phyloP scores from a whole-genome alignment of 92 coral and sea anemone species.

The Palythoa heliodiscus region DNA sequence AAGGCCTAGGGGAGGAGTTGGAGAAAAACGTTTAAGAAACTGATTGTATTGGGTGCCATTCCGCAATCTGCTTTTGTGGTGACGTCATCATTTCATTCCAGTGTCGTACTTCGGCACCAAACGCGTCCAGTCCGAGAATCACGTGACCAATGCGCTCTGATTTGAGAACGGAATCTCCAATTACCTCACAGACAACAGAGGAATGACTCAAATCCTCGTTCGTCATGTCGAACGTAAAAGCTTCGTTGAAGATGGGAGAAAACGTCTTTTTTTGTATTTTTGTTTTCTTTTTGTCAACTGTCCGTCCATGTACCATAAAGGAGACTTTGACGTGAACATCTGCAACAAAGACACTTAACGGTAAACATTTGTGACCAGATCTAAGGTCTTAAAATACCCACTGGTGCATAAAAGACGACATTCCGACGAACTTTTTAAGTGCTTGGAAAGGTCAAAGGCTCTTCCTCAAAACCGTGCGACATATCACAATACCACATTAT shows the following conservation, averaged over 20 bases:
- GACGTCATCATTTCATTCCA: constrained; percentile 94
- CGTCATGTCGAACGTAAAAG: constrained; percentile 75
- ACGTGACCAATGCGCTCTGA: constrained; percentile 77
- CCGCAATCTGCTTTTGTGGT: constrained; percentile 86
- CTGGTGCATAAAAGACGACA: too few relatives aligned
- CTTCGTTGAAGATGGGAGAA: constrained; percentile 88
- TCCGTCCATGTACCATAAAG: constrained; percentile 63
- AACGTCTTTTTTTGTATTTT: constrained; percentile 74
- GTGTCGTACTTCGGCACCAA: constrained; percentile 85
- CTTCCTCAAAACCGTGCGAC: too few relatives aligned
- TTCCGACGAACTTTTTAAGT: too few relatives aligned
- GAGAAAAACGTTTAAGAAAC: neutral
- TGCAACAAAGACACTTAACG: neutral
- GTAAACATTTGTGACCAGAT: neutral
- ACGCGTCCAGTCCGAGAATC: constrained; percentile 77
- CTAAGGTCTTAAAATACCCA: too few relatives aligned
- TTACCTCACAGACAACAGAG: constrained; percentile 75
- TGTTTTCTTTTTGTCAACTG: constrained; percentile 73
- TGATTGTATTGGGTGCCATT: constrained; percentile 78
- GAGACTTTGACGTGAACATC: constrained; percentile 76
- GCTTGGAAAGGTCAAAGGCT: too few relatives aligned
- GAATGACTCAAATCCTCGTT: constrained; percentile 82
- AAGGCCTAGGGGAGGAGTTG: neutral
- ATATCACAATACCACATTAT: too few relatives aligned
- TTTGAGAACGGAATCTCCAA: constrained; percentile 79